Percentiles rank a stretch among this genome's conserved stretches.
Conservation (phyloP, 2,113 vertebrate species). For the Grammomys dolichurus region DNA sequence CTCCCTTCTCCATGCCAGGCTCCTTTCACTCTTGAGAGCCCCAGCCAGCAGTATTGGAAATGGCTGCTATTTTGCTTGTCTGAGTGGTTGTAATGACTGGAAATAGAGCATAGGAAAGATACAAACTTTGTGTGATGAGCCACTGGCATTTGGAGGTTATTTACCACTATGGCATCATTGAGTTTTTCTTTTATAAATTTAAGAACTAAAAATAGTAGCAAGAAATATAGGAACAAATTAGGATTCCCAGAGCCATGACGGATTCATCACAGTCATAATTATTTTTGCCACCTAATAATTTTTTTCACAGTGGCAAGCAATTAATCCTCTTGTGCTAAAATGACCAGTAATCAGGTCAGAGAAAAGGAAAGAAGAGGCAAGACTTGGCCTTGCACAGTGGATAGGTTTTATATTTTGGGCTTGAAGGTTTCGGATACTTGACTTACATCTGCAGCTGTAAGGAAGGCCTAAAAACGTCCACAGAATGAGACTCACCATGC, state of each 20-base stretch:
- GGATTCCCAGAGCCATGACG: background rate
- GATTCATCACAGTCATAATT: background rate
- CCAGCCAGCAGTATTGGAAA: background rate
- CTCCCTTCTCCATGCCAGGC: too few relatives aligned
- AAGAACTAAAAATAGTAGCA: conserved; percentile 20
- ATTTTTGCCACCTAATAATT: conserved; percentile 25
- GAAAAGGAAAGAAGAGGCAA: background rate
- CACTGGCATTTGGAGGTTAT: background rate
- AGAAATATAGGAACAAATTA: background rate
- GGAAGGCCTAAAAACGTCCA: background rate
- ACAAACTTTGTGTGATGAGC: background rate
- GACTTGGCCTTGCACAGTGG: background rate
- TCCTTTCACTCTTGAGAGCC: background rate
- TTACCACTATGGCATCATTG: background rate
- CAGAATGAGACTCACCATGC: background rate
- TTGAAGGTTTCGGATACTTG: background rate
- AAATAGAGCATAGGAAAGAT: background rate
- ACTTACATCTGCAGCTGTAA: background rate
- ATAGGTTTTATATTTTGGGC: background rate
- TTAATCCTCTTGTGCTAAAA: conserved; percentile 4
- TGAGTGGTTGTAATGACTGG: background rate
- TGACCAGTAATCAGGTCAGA: background rate
- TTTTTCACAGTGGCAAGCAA: background rate
- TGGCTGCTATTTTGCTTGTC: background rate
- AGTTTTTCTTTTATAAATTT: conserved; percentile 7